Base-by-base conservation (phyloP, 2,888 invertebrate genomes). In the Drosophila pegasa region DNA sequence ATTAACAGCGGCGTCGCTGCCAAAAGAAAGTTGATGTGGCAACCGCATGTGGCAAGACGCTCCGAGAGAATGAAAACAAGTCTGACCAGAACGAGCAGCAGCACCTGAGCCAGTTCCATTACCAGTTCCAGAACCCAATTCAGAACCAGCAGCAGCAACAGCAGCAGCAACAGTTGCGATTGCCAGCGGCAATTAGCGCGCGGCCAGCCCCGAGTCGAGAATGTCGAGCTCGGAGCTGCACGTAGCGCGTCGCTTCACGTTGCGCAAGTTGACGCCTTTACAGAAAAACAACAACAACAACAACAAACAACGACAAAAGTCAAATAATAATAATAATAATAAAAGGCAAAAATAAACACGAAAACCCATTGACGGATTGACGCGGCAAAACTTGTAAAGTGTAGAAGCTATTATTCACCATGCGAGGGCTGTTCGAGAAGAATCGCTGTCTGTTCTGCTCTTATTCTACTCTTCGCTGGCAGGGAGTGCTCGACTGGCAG, bases 1-100 rank as follows among this genome's bases (percentile, higher is more conserved):
- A 60, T 61, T 51, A 60, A n/a, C n/a, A 18, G 63, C 47, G 43
- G 4, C 20, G 25, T 14, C 40, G 63, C 58, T 61, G 78, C 70
- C 65, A 16, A 73, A 86, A 86, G 83, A 86, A 80, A 86, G 79
- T 68, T 64, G 41, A 47, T 38, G 58, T 45, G 18, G 47, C 45
- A 75, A 62, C 52, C 31, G 48, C 50, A 38, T 51, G 33, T 51
- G 50, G 48, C 75, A 25, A 37, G 9, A n/a, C 12, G 2, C 31
- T n/a, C 3, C 22, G 14, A 22, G 20, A 7, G 14, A 14, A 22
- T 38, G 63, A 62, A 77, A 80, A 77, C 77, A 45, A 79, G 77
- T 77, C 71, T 64, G 71, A 77, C 77, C 71, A 65, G 75, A 67
- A 66, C 47, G 37, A 35, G 29, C 33, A 22, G 7, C 47, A 60